phyloP scores from a whole-genome alignment of 2,888 invertebrate species.

The Nephrotoma appendiculata region DNA sequence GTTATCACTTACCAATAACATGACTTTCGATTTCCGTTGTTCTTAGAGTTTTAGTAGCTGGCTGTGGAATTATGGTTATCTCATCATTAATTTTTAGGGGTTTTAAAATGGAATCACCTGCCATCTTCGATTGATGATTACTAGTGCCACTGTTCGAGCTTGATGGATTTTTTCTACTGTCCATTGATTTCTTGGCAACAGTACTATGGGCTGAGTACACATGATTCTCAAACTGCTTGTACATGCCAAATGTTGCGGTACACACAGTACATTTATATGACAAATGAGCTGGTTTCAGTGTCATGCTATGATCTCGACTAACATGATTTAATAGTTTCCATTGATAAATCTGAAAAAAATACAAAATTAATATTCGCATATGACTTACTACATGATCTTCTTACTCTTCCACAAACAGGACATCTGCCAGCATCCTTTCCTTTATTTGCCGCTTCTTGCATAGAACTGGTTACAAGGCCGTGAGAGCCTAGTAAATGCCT shows the following conservation, averaged over 20 bases:
- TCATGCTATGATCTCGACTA: constrained; percentile 80
- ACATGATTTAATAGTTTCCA: constrained; percentile 89
- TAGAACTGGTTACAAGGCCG: constrained; percentile 86
- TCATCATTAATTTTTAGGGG: constrained; percentile 79
- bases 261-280: constrained; percentile 93
- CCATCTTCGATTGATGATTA: constrained; percentile 22
- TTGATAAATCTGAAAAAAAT: constrained; percentile 62
- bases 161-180: constrained; percentile 45
- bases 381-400: constrained; percentile 17
- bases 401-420: constrained; percentile 86
- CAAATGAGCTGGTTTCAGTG: constrained; percentile 80
- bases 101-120: constrained; percentile 51
- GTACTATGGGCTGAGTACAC: constrained; percentile 88
- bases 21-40: constrained; percentile 32
- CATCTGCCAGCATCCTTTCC: constrained; percentile 89
- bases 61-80: constrained; percentile 79
- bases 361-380: constrained; percentile 3
- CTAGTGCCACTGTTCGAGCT: constrained; percentile 12
- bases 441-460: constrained; percentile 91
- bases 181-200: constrained; percentile 75
- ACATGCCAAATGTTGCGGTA: constrained; percentile 89
- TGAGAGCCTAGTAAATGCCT: constrained; percentile 89
- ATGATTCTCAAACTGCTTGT: constrained; percentile 87
- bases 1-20: constrained; percentile 26
- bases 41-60: constrained; percentile 36